Conservation (phyloP, 2,888 invertebrate species). For the Marronus borbonicus region DNA sequence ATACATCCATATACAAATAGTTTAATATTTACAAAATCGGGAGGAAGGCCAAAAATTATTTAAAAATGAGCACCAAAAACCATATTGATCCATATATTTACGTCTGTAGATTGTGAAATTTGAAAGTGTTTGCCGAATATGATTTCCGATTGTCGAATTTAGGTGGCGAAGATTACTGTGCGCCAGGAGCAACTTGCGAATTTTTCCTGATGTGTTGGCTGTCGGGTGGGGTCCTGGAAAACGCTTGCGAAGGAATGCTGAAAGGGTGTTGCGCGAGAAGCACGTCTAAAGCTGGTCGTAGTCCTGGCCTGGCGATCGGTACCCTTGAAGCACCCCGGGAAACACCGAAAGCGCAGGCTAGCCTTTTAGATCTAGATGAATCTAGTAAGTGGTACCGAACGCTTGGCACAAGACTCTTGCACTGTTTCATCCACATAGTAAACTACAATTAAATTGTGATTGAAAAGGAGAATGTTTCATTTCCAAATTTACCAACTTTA, state of each 20-base stretch:
- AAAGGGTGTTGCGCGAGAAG: constrained; percentile 90
- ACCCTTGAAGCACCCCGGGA: constrained; percentile 75
- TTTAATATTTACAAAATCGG: too few relatives aligned
- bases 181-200: constrained; percentile 87
- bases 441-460: constrained; percentile 16
- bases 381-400: constrained; percentile 67
- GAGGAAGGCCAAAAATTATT: too few relatives aligned
- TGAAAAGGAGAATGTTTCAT: neutral
- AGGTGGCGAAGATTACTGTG: constrained; percentile 73
- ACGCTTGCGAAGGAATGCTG: constrained; percentile 82
- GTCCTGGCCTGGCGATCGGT: constrained; percentile 78
- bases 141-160: constrained; percentile 23
- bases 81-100: too few relatives aligned
- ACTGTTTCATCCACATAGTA: constrained; percentile 47
- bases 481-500: too few relatives aligned
- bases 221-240: constrained; percentile 88
- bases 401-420: constrained; percentile 57
- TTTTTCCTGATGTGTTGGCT: constrained; percentile 95
- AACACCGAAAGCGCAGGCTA: constrained; percentile 75
- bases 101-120: too few relatives aligned
- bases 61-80: too few relatives aligned
- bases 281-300: constrained; percentile 78
- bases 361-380: constrained; percentile 69
- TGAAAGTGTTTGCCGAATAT: constrained; percentile 33
- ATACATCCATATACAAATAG: too few relatives aligned